Evolutionary conservation across 2,113 vertebrate species (phyloP).

Genomic region (Electrona antarctica): DNA sequence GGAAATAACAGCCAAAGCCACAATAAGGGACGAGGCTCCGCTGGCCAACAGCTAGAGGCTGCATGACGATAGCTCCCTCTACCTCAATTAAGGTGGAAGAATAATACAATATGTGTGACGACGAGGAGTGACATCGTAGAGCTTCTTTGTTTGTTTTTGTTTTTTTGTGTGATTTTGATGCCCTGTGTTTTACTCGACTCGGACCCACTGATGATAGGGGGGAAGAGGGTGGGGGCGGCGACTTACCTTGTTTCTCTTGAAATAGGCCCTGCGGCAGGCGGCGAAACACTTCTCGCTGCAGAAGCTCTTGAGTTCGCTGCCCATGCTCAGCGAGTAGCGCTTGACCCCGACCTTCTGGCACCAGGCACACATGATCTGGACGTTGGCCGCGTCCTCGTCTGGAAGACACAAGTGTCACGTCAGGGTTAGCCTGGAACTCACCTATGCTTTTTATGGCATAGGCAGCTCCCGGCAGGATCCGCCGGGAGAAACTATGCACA

Average conservation of each 20-base stretch:
- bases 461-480: too few species aligned
- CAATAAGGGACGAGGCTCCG: neutral
- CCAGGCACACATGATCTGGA: conserved; percentile 99
- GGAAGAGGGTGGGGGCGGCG: neutral
- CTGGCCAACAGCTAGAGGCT: conserved; percentile 3
- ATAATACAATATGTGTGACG: neutral
- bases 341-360: conserved; percentile 99
- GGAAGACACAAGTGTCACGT: conserved; percentile 58
- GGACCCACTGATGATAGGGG: neutral
- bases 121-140: neutral
- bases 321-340: conserved; percentile 99
- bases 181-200: neutral
- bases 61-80: neutral
- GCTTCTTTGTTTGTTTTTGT: neutral
- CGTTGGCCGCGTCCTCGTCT: conserved; percentile 97
- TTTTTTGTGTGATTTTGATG: neutral
- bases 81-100: neutral
- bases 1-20: neutral
- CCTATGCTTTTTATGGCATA: too few species aligned
- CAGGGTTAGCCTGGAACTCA: too few species aligned
- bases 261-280: conserved; percentile 97
- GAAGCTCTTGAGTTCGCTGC: conserved; percentile 99
- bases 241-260: conserved; percentile 99
- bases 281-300: conserved; percentile 99
- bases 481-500: too few species aligned